Evolutionary conservation across 2,797 vertebrate species (phyloP).

Genomic region (Pipistrellus nathusii): DNA sequence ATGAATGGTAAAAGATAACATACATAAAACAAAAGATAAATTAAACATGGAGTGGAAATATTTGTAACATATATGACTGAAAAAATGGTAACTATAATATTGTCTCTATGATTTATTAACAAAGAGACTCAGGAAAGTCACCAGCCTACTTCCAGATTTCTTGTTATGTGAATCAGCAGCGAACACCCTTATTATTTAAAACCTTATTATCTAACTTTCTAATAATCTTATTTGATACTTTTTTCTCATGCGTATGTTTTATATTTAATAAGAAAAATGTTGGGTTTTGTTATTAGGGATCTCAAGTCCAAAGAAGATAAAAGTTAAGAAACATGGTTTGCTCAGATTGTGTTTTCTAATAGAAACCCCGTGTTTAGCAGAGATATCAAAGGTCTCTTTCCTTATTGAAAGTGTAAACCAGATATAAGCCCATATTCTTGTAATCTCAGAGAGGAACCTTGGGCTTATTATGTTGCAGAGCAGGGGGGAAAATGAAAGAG

Average conservation of each 20-base stretch:
- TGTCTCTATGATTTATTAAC: conserved; percentile 26
- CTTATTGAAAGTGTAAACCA: conserved; percentile 22
- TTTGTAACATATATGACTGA: conserved; percentile 46
- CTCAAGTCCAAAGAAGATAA: neutral
- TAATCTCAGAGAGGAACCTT: neutral
- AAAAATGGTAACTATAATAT: conserved; percentile 23
- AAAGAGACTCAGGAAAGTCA: neutral
- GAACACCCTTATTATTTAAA: neutral
- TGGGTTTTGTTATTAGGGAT: neutral
- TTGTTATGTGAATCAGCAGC: neutral
- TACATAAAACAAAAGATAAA: conserved; percentile 73
- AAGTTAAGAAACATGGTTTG: conserved; percentile 26
- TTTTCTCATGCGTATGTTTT: neutral
- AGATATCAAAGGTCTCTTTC: neutral
- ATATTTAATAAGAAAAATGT: neutral
- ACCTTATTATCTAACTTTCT: neutral
- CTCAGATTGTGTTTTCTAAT: neutral
- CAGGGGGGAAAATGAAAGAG: neutral
- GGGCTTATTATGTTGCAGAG: neutral
- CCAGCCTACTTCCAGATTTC: neutral
- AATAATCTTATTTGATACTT: neutral
- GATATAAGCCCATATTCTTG: neutral
- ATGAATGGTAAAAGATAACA: conserved; percentile 70
- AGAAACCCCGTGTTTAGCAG: neutral
- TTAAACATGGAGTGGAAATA: conserved; percentile 66